Evolutionary conservation across 2,113 vertebrate species (phyloP).

Genomic region (Nesoenas mayeri): DNA sequence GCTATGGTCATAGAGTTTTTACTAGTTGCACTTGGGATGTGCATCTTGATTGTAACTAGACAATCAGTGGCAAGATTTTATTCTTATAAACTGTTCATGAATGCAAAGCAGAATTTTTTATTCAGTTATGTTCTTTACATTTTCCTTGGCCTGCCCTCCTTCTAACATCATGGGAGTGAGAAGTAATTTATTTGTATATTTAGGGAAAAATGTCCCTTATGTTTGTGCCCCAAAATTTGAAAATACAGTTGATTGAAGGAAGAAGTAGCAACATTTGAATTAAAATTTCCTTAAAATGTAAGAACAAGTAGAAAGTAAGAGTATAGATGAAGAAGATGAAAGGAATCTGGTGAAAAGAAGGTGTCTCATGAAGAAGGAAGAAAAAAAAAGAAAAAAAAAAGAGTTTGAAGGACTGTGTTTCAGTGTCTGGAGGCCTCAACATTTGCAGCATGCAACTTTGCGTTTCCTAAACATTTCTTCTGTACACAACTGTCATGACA

Average conservation of each 20-base stretch:
- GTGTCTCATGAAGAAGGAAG: not conserved
- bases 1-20: not conserved
- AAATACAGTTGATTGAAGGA: not conserved
- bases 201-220: not conserved
- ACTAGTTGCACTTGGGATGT: not conserved
- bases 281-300: not conserved
- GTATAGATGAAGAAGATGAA: not conserved
- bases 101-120: not conserved
- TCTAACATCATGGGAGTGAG: not conserved
- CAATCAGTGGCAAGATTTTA: not conserved
- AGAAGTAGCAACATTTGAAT: not conserved
- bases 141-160: not conserved
- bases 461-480: not conserved
- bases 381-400: not conserved
- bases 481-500: not conserved
- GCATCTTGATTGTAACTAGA: not conserved
- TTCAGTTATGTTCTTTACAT: not conserved
- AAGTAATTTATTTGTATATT: not conserved
- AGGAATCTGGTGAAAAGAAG: not conserved
- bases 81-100: not conserved
- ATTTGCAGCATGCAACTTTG: not conserved
- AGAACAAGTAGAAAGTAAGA: not conserved
- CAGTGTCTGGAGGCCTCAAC: not conserved
- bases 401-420: not conserved
- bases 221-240: fast-evolving